These are phyloP conservation scores for Heteractis magnifica DNA, from an alignment of 92 coral and sea anemone species.

Conservation along the genomic window DNA sequence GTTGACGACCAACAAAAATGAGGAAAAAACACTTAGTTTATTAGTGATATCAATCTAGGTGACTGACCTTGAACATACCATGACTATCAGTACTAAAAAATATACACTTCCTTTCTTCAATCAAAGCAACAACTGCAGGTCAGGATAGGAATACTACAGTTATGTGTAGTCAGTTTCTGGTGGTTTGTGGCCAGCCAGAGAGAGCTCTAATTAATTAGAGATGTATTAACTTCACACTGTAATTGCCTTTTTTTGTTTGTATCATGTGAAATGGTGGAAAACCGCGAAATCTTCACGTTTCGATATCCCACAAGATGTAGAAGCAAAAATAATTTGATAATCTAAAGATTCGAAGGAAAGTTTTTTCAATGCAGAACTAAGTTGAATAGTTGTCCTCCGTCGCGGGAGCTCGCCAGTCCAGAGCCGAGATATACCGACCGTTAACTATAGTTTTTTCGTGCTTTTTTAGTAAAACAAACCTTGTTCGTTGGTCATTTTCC, in stretches of 20 bases:
- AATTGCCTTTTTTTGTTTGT: not conserved
- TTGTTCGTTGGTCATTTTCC: not conserved
- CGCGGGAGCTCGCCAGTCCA: no score
- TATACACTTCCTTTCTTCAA: no score
- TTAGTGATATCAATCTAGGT: no score
- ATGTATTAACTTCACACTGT: not conserved
- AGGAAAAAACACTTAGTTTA: no score
- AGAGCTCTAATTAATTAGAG: not conserved
- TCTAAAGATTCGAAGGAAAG: not conserved
- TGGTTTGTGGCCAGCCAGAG: not conserved
- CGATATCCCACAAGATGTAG: not conserved
- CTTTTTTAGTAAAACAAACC: not conserved
- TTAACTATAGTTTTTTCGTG: not conserved
- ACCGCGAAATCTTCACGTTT: not conserved
- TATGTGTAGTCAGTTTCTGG: not conserved
- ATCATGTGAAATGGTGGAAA: not conserved
- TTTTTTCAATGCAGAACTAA: not conserved
- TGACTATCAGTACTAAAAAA: no score
- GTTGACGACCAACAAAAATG: no score
- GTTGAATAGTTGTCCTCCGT: no score
- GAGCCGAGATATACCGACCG: no score
- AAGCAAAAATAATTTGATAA: not conserved
- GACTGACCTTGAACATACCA: no score
- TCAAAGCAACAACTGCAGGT: no score
- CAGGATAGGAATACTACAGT: no score